Conservation (phyloP, 2,113 vertebrate genomes). For the Nothoprocta perdicaria region DNA sequence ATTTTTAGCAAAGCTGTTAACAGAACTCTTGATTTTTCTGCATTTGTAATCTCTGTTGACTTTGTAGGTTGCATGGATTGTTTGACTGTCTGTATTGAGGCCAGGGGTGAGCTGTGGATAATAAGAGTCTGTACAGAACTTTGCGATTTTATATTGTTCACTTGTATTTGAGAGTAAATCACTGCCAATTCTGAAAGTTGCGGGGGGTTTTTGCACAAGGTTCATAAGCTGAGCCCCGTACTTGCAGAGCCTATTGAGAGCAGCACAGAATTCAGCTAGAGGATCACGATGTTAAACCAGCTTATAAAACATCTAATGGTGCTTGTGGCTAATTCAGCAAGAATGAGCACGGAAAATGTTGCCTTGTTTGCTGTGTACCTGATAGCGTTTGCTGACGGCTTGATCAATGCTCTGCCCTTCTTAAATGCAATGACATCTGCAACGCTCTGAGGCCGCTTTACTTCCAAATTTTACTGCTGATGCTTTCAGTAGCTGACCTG, state of each 20-base stretch:
- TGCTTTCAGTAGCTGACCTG: background rate
- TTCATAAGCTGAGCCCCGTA: background rate
- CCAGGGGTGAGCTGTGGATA: background rate
- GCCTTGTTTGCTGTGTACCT: background rate
- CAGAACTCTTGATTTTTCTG: background rate
- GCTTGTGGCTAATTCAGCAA: background rate
- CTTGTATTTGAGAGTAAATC: background rate
- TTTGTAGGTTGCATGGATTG: background rate
- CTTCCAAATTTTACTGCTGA: background rate
- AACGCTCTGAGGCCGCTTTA: background rate
- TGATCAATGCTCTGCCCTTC: background rate
- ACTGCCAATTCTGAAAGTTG: background rate
- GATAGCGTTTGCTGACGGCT: background rate
- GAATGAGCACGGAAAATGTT: background rate
- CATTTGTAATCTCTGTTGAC: background rate
- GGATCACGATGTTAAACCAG: background rate
- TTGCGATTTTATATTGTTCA: background rate
- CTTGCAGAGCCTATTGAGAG: background rate
- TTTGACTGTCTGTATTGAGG: background rate
- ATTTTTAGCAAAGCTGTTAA: conserved; percentile 28
- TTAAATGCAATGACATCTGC: fast-evolving
- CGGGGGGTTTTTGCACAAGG: background rate
- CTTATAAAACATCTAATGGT: fast-evolving
- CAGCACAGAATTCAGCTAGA: background rate
- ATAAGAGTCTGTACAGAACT: background rate